Evolutionary conservation across 2,113 vertebrate species (phyloP).

Genomic region (Phylloscopus trochiloides): DNA sequence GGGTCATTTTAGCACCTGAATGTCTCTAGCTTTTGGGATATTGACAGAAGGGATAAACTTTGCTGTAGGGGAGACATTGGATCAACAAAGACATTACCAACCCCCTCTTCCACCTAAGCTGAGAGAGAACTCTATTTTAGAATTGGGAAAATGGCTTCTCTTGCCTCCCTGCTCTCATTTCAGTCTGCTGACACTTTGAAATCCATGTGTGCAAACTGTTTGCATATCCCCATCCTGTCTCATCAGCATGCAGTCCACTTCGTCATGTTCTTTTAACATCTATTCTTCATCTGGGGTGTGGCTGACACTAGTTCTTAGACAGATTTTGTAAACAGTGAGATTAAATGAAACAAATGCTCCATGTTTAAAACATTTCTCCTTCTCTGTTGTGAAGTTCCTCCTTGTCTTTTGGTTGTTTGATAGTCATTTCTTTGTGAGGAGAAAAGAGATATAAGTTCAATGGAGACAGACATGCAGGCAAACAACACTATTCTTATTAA

Average conservation of each 20-base stretch:
- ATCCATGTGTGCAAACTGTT: accelerated
- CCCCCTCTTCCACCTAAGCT: neutral
- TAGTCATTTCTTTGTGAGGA: neutral
- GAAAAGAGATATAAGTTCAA: neutral
- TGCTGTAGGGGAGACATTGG: neutral
- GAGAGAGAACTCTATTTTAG: neutral
- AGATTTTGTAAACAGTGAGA: neutral
- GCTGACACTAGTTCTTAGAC: neutral
- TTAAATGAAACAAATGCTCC: neutral
- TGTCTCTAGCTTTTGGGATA: neutral
- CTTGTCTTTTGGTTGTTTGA: neutral
- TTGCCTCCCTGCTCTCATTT: neutral
- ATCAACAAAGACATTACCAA: neutral
- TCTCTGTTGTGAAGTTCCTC: neutral
- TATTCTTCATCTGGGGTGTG: neutral
- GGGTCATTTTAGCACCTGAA: neutral
- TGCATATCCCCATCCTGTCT: accelerated
- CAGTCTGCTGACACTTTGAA: neutral
- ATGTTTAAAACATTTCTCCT: neutral
- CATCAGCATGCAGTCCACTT: neutral
- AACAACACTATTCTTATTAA: neutral
- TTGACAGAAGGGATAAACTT: neutral
- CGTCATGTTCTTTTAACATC: neutral
- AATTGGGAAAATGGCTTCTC: neutral
- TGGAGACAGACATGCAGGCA: neutral